Percentiles rank a stretch among this genome's conserved stretches.
Evolutionary conservation across 2,797 vertebrate species (phyloP).

Genomic region (Brachyalestes nurse): DNA sequence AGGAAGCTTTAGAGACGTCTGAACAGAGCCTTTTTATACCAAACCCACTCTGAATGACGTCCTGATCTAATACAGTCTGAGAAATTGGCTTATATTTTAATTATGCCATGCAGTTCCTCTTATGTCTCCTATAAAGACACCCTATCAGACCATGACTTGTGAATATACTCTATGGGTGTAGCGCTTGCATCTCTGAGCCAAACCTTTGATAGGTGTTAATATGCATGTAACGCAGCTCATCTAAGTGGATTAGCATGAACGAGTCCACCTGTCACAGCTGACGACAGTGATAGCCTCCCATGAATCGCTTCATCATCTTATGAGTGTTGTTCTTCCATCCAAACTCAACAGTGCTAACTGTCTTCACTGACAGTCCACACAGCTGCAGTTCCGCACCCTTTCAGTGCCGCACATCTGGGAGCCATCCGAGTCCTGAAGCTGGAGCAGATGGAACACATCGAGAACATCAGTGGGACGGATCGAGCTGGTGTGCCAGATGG

Average conservation of each 20-base stretch:
- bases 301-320: neutral
- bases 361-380: constrained; percentile 43
- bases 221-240: neutral
- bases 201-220: neutral
- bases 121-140: too few species aligned
- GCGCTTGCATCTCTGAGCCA: neutral
- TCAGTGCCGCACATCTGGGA: constrained; percentile 75
- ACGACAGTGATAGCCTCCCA: neutral
- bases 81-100: too few species aligned
- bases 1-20: too few species aligned
- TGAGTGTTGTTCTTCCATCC: neutral
- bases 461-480: constrained; percentile 56
- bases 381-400: constrained; percentile 57
- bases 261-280: neutral
- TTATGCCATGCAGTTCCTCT: too few species aligned
- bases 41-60: too few species aligned
- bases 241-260: constrained; percentile 7
- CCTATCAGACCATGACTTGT: neutral
- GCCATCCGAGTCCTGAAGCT: constrained; percentile 65
- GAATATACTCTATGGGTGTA: neutral
- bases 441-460: constrained; percentile 62
- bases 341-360: constrained; percentile 7
- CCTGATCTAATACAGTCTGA: too few species aligned
- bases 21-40: neutral
- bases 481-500: constrained; percentile 51